phyloP scores from a whole-genome alignment of 2,113 vertebrate species.

The Monopterus albus region DNA sequence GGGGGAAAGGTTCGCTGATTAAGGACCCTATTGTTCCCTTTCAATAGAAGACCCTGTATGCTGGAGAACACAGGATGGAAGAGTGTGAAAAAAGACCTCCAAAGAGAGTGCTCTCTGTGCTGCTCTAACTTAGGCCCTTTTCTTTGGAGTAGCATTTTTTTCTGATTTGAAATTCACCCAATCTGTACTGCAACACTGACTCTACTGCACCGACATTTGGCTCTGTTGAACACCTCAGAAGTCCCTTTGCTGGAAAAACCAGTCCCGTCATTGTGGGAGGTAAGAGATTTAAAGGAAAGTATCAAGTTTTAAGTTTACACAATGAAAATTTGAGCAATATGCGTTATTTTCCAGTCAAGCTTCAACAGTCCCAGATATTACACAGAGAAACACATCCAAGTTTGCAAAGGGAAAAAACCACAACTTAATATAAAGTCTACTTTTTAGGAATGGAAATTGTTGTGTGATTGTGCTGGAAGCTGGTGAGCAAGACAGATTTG shows the following conservation, averaged over 20 bases:
- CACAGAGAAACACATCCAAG: conserved; percentile 10
- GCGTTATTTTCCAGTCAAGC: conserved; percentile 13
- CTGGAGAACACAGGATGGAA: conserved; percentile 37
- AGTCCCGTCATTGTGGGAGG: conserved; percentile 15
- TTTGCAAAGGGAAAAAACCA: background rate
- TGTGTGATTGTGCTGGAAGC: conserved; percentile 18
- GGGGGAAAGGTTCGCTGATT: conserved; percentile 76
- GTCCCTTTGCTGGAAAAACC: conserved; percentile 21
- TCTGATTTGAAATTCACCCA: conserved; percentile 29
- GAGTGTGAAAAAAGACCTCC: conserved; percentile 14
- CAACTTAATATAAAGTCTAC: background rate
- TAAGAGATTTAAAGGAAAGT: conserved; percentile 20
- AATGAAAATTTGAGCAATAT: conserved; percentile 28
- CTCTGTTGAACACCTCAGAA: background rate
- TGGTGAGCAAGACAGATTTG: conserved; percentile 10
- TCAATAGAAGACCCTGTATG: conserved; percentile 40
- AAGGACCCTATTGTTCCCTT: conserved; percentile 59
- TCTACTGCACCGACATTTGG: conserved; percentile 26
- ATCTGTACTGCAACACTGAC: conserved; percentile 22
- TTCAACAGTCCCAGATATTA: conserved; percentile 1
- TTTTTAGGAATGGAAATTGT: conserved; percentile 11
- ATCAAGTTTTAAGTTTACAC: conserved; percentile 44
- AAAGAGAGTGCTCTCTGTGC: background rate
- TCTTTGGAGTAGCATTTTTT: conserved; percentile 18
- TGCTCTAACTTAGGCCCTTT: conserved; percentile 20